Evolutionary conservation across 2,888 invertebrate species (phyloP).

Genomic region (Lissocephala sabroskyi): DNA sequence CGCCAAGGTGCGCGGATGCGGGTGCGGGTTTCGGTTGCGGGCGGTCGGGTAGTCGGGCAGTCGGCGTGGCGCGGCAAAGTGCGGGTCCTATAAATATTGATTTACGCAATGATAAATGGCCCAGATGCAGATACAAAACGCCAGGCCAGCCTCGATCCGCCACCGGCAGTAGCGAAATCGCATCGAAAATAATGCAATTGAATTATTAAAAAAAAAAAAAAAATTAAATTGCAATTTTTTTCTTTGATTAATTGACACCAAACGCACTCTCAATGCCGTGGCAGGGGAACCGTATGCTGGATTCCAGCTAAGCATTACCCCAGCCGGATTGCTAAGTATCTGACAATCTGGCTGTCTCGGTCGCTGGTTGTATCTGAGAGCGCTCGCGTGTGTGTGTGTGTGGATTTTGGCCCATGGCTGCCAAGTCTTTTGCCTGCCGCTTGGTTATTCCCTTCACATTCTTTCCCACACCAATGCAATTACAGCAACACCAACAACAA

Average conservation of each 20-base stretch:
- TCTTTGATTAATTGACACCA: conserved; percentile 57
- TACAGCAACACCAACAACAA: conserved; percentile 14
- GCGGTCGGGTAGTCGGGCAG: no score
- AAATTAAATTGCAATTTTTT: conserved; percentile 43
- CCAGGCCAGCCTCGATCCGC: conserved; percentile 14
- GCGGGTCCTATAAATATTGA: conserved; percentile 30
- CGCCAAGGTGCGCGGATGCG: conserved; percentile 8
- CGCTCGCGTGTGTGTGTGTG: conserved; percentile 7
- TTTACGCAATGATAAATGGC: conserved; percentile 41
- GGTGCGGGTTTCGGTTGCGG: no score
- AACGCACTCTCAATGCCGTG: conserved; percentile 24
- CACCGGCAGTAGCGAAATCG: background rate
- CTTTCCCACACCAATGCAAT: conserved; percentile 48
- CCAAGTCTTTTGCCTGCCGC: conserved; percentile 10
- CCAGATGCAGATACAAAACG: conserved; percentile 25
- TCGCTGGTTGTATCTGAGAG: conserved; percentile 59
- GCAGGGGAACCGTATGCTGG: no score
- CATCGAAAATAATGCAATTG: conserved; percentile 23
- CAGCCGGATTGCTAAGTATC: no score
- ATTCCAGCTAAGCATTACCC: no score
- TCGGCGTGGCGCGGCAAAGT: background rate
- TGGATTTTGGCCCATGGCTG: conserved; percentile 11
- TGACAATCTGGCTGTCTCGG: no score
- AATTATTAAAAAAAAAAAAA: no score
- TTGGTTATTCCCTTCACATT: conserved; percentile 67